A percentile compares a stretch with the other conserved stretches of the same genome.
phyloP scores from a whole-genome alignment of 2,888 invertebrate genomes.

The Eristalis intricaria region DNA sequence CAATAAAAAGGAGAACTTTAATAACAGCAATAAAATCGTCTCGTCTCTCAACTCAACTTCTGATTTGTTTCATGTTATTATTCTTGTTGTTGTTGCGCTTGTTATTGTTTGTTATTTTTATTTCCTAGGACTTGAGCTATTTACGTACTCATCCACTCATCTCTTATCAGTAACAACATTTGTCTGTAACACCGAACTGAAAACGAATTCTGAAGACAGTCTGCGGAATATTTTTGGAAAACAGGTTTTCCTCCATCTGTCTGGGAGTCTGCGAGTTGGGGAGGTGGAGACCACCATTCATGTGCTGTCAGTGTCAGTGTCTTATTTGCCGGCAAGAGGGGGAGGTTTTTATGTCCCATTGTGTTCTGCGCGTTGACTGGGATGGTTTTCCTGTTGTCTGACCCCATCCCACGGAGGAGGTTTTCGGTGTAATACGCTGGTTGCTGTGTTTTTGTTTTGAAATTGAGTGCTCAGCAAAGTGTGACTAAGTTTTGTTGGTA shows the following conservation, averaged over 20 bases:
- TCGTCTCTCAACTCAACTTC: constrained; percentile 55
- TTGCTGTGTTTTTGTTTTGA: neutral
- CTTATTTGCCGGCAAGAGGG: neutral
- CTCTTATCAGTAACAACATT: constrained; percentile 54
- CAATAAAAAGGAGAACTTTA: constrained; percentile 53
- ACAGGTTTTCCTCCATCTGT: constrained; percentile 46
- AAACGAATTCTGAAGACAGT: constrained; percentile 36
- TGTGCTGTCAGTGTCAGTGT: neutral
- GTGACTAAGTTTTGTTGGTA: neutral
- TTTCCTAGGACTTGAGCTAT: constrained; percentile 35
- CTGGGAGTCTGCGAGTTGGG: constrained; percentile 9
- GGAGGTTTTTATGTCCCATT: neutral
- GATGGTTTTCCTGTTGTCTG: neutral
- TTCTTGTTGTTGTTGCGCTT: neutral
- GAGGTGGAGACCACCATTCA: neutral
- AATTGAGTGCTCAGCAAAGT: neutral
- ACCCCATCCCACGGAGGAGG: neutral
- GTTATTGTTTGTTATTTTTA: constrained; percentile 16
- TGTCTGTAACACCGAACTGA: constrained; percentile 19
- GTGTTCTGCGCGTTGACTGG: neutral
- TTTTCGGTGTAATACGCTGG: neutral
- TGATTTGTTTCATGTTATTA: constrained; percentile 44
- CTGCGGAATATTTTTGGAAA: constrained; percentile 32
- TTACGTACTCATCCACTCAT: constrained; percentile 26
- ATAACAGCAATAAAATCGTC: constrained; percentile 65